These are phyloP conservation scores for Spinibarbus caldwelli DNA, from an alignment of 2,797 vertebrate genomes.

Conservation along the genomic window DNA sequence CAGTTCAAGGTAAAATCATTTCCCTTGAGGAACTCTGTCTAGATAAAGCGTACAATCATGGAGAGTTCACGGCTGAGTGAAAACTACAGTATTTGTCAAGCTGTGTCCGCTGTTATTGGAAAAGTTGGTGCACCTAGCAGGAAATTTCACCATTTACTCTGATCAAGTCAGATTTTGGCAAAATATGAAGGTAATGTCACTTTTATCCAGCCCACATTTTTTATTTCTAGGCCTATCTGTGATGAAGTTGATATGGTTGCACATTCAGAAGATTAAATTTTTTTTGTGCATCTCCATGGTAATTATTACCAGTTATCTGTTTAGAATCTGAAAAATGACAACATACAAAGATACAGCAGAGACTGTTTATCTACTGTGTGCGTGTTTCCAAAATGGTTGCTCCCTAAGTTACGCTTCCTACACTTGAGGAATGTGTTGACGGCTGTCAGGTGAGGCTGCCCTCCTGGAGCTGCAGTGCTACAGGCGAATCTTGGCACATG, in stretches of 20 bases:
- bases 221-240: not conserved
- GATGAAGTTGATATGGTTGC: not conserved
- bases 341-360: not conserved
- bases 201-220: not conserved
- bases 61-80: constrained; percentile 4
- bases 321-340: constrained; percentile 24
- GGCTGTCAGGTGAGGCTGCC: not conserved
- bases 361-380: not conserved
- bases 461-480: not conserved
- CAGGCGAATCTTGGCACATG: constrained; percentile 27
- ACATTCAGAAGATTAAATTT: not conserved
- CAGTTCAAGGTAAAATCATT: constrained; percentile 29
- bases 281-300: not conserved
- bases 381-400: constrained; percentile 3
- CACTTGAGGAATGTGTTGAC: constrained; percentile 24
- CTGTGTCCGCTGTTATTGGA: constrained; percentile 40
- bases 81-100: constrained; percentile 32
- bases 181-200: not conserved
- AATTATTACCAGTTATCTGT: not conserved
- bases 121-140: constrained; percentile 26
- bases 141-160: constrained; percentile 45
- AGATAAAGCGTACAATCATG: constrained; percentile 13
- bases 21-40: not conserved
- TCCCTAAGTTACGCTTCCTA: not conserved
- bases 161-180: not conserved